Conservation (phyloP, 2,888 invertebrate species). For the Mythimna albipuncta region DNA sequence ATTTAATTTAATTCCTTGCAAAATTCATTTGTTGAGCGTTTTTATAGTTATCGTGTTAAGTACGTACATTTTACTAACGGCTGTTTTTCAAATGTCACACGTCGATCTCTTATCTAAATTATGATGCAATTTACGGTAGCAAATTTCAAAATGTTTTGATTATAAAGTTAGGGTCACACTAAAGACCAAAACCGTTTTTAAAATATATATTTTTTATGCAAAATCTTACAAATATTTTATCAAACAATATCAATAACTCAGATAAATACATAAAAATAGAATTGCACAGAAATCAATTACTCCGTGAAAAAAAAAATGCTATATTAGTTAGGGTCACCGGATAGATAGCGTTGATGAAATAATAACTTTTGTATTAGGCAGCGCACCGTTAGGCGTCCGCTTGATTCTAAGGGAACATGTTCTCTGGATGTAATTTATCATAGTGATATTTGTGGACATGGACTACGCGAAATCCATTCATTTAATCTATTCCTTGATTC, state of each 20-base stretch:
- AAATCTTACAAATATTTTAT: neutral
- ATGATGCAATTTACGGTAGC: slow-evolving; percentile 53
- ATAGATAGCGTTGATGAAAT: slow-evolving; percentile 26
- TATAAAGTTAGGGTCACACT: slow-evolving; percentile 21
- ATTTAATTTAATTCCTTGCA: neutral
- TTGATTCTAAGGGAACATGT: no score
- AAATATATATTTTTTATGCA: neutral
- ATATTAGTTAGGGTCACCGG: neutral
- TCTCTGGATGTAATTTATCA: no score
- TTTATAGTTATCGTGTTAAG: slow-evolving; percentile 10
- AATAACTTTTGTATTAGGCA: neutral
- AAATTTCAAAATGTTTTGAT: slow-evolving; percentile 21
- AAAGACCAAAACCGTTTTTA: neutral
- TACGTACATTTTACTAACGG: slow-evolving; percentile 29
- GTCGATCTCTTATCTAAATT: slow-evolving; percentile 53
- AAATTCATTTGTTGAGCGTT: neutral
- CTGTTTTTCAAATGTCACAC: slow-evolving; percentile 43
- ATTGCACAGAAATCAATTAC: no score
- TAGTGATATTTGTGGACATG: no score
- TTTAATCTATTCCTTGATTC: no score
- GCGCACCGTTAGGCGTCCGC: no score
- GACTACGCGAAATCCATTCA: no score
- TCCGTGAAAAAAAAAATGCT: neutral
- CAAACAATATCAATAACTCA: neutral
- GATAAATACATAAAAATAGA: neutral